Evolutionary conservation across 2,113 vertebrate genomes (phyloP).

Genomic region (Aspidoscelis tigris): DNA sequence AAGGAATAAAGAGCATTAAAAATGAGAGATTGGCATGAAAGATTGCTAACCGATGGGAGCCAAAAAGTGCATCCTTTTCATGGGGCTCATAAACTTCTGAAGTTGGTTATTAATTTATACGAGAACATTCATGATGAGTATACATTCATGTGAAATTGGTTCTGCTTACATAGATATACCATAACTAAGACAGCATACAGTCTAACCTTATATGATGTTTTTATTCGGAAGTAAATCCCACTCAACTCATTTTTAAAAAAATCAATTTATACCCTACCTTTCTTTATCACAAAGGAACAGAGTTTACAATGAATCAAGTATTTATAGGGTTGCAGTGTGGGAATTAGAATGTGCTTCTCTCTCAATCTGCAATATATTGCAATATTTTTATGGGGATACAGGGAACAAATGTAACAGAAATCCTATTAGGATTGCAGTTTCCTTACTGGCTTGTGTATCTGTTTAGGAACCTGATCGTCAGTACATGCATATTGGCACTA

Average conservation of each 20-base stretch:
- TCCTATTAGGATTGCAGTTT: accelerated
- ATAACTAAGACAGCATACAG: neutral
- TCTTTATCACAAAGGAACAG: neutral
- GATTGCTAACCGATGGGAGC: neutral
- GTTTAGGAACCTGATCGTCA: slow-evolving; percentile 93
- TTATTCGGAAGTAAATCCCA: neutral
- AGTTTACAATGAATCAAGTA: neutral
- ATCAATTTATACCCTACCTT: neutral
- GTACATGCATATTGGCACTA: slow-evolving; percentile 96
- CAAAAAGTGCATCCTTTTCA: neutral
- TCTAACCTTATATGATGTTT: neutral
- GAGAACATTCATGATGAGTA: neutral
- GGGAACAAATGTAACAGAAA: neutral
- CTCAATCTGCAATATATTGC: neutral
- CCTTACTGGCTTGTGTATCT: neutral
- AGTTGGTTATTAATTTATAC: neutral
- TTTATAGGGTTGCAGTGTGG: neutral
- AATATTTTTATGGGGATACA: neutral
- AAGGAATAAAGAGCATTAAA: neutral
- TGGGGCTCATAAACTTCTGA: neutral
- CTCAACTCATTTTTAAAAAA: neutral
- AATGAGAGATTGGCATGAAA: neutral
- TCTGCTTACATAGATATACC: too few species aligned
- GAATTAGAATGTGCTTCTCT: neutral
- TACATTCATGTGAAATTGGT: neutral